Conservation (phyloP, 2,113 vertebrate species). For the Macheiramphus alcinus region DNA sequence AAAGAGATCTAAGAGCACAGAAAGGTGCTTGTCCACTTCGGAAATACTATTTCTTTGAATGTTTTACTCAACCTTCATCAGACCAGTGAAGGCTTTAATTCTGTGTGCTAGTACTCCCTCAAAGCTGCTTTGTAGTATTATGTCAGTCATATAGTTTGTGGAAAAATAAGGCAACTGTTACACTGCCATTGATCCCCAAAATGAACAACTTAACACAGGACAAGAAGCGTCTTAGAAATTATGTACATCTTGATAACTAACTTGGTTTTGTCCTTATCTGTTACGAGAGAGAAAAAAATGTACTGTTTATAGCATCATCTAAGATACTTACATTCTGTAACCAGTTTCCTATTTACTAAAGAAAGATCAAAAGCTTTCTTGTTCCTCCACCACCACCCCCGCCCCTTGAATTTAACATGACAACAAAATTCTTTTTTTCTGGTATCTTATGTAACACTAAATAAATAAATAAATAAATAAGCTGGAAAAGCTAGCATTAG, state of each 20-base stretch:
- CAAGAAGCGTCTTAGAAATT: background rate
- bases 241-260: background rate
- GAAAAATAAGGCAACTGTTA: background rate
- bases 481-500: background rate
- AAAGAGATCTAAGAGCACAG: background rate
- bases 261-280: background rate
- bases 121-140: background rate
- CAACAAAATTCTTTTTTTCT: conserved; percentile 3
- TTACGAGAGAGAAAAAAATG: background rate
- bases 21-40: background rate
- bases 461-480: background rate
- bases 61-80: background rate
- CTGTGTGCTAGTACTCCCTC: background rate
- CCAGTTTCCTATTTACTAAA: conserved; percentile 21
- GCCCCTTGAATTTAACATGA: background rate
- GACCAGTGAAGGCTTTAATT: background rate
- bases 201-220: background rate
- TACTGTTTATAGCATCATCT: background rate
- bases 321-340: conserved; percentile 11
- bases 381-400: background rate
- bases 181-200: background rate
- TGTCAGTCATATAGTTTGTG: background rate
- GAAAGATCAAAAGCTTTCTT: conserved; percentile 45
- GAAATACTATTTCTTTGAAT: background rate
- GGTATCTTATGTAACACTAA: background rate